Conservation (phyloP, 2,113 vertebrate genomes). For the Pungitius pungitius region DNA sequence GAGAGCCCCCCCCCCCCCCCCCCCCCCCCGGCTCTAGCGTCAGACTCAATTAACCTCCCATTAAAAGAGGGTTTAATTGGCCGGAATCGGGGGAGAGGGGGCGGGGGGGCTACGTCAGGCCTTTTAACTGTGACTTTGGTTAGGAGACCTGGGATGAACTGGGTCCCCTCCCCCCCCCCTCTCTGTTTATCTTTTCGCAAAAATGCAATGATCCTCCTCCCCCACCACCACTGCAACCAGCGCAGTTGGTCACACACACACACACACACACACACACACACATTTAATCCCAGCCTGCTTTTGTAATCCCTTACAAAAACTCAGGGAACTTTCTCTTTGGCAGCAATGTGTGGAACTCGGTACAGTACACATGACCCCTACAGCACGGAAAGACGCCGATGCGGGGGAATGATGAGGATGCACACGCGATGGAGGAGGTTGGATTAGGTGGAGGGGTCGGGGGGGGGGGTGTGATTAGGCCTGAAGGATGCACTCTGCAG, state of each 20-base stretch:
- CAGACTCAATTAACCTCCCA: constrained; percentile 44
- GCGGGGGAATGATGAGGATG: constrained; percentile 13
- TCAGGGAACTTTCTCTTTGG: constrained; percentile 66
- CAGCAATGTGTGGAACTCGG: constrained; percentile 58
- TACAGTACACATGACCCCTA: background rate
- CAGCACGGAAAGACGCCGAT: background rate
- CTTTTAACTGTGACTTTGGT: constrained; percentile 46
- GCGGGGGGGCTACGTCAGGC: background rate
- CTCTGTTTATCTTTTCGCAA: constrained; percentile 6
- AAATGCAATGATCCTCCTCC: constrained; percentile 64
- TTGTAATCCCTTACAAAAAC: constrained; percentile 69
- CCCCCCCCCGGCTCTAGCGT: background rate
- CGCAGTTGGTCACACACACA: constrained; percentile 16
- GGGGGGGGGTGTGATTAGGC: constrained; percentile 28
- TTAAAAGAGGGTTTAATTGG: constrained; percentile 11
- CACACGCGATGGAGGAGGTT: constrained; percentile 19
- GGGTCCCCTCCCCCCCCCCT: constrained; percentile 24
- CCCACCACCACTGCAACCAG: constrained; percentile 42
- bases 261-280: constrained; percentile 19
- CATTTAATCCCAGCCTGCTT: constrained; percentile 69
- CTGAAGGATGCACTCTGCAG: constrained; percentile 30
- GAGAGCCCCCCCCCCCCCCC: background rate
- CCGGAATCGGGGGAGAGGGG: background rate
- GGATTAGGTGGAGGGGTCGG: background rate
- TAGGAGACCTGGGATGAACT: constrained; percentile 38